Evolutionary conservation across 2,888 invertebrate genomes (phyloP).

Genomic region (Taphrorychus bicolor): DNA sequence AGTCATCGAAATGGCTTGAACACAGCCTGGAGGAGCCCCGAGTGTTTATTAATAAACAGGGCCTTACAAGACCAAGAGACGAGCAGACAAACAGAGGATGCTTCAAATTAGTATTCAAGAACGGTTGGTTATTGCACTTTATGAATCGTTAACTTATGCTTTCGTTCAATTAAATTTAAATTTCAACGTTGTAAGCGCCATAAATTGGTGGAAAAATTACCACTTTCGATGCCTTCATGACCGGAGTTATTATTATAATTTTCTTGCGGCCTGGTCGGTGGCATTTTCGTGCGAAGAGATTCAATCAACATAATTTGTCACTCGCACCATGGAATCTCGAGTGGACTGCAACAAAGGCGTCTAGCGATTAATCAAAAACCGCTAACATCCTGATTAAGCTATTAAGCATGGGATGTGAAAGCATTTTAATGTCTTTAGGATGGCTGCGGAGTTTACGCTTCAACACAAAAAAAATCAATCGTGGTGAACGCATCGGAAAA

Average conservation of each 20-base stretch:
- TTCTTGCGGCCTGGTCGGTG: not conserved
- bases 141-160: conserved; percentile 37
- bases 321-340: conserved; percentile 27
- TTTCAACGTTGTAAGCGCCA: conserved; percentile 34
- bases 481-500: not conserved
- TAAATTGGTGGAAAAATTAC: conserved; percentile 33
- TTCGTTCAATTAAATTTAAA: conserved; percentile 39
- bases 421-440: conserved; percentile 9
- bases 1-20: not conserved
- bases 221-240: conserved; percentile 20
- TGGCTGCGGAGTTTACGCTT: not conserved
- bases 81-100: conserved; percentile 31
- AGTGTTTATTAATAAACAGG: conserved; percentile 9
- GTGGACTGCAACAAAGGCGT: conserved; percentile 5
- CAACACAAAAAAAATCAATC: not conserved
- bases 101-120: conserved; percentile 34
- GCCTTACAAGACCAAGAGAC: not conserved
- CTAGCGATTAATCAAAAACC: conserved; percentile 21
- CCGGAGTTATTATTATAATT: conserved; percentile 32
- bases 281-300: not conserved
- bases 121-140: conserved; percentile 40
- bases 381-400: conserved; percentile 14
- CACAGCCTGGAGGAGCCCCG: not conserved
- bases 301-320: conserved; percentile 35
- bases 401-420: conserved; percentile 10